Conservation (phyloP, 2,888 invertebrate species). For the Trichacis sp. region DNA sequence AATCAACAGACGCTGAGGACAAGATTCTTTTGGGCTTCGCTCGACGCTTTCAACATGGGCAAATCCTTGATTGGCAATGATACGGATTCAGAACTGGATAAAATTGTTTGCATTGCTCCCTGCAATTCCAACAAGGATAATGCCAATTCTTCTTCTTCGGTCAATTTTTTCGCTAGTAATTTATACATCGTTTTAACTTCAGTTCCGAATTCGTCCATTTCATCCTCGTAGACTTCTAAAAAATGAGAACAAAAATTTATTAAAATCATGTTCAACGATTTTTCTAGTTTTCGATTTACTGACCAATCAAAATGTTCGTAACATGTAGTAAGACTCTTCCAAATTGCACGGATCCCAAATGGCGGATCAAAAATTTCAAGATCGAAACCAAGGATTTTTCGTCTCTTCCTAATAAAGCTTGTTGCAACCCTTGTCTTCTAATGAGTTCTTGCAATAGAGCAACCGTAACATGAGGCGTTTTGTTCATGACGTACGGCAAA, state of each 20-base stretch:
- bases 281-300: slow-evolving; percentile 34
- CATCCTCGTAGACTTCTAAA: slow-evolving; percentile 77
- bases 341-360: slow-evolving; percentile 81
- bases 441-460: slow-evolving; percentile 88
- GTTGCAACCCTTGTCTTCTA: slow-evolving; percentile 81
- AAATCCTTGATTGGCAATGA: slow-evolving; percentile 46
- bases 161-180: slow-evolving; percentile 74
- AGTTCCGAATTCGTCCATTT: slow-evolving; percentile 75
- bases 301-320: slow-evolving; percentile 79
- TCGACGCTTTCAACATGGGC: slow-evolving; percentile 59
- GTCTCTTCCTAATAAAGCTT: slow-evolving; percentile 81
- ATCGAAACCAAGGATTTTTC: slow-evolving; percentile 76
- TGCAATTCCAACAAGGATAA: slow-evolving; percentile 76
- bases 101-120: slow-evolving; percentile 78
- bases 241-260: slow-evolving; percentile 6
- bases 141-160: slow-evolving; percentile 78
- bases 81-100: slow-evolving; percentile 72
- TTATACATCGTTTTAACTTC: slow-evolving; percentile 75
- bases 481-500: slow-evolving; percentile 72
- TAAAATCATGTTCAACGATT: neutral
- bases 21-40: slow-evolving; percentile 67
- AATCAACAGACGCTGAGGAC: slow-evolving; percentile 45
- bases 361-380: slow-evolving; percentile 80
- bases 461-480: slow-evolving; percentile 82
- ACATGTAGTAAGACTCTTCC: slow-evolving; percentile 82